Base-by-base conservation (phyloP, 2,113 vertebrate genomes). In the Ameiurus melas region DNA sequence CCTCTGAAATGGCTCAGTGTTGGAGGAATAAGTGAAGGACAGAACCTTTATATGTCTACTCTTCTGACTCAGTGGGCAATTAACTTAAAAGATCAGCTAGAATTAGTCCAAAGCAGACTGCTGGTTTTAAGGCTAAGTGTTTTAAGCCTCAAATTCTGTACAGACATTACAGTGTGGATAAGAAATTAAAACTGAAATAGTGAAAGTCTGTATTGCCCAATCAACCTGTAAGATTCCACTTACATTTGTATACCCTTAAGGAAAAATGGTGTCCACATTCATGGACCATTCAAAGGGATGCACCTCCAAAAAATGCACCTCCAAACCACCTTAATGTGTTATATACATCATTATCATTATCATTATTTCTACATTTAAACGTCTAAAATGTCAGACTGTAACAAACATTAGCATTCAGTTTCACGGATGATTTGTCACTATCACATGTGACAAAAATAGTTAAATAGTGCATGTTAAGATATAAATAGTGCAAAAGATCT, bases 71-170 rank as follows among this genome's bases (percentile, higher is more conserved):
- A 89, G 87, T 86, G 81, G 78, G 64, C 68, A 92, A 90, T 92
- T 92, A 86, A 89, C 73, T 87, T 81, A 90, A 90, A 90, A 91
- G 83, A 84, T 89, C 64, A 92, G 89, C 91, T 77, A 90, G 81
- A 90, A 88, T 92, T 91, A 89, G 89, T 88, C 88, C 91, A 85
- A 84, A 90, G 80, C 84, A 85, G 87, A 82, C 86, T 83, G 77
- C 84, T 89, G 84, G 33, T 85, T 79, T 86, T 85, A 89, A 85
- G 89, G 90, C 87, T 92, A 89, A 85, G 30, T 64, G 85, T 71
- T 91, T 90, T 90, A 87, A 84, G 58, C 83, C 70, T 62, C 78
- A 86, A 84, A 89, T 82, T 91, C 70, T 51, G 86, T 64, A 36
- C 4, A 39, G 66, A 51, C 30, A 62, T 57, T 77, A 81, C 22